Evolutionary conservation across 2,888 invertebrate species (phyloP), one percentile per base, ranked within the genome.

Genomic region (Stomorhina lunata): DNA sequence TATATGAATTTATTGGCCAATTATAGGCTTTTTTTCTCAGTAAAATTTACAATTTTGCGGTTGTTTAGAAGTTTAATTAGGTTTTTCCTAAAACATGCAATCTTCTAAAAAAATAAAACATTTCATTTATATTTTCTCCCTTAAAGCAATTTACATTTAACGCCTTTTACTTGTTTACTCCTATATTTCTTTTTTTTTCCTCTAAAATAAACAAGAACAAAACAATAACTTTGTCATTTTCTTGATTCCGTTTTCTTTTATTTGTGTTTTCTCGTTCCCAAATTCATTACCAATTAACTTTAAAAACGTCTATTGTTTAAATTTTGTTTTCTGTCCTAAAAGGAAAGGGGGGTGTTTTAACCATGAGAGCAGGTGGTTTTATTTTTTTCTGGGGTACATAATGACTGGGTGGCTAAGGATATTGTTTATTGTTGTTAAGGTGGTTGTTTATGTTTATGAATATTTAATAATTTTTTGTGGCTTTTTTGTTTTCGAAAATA

Each of bases 1-100:
- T 71, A 66, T 43, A 59, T 65, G 65, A 59, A 59, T 79, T 79
- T 79, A 63, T 71, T 79, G 57, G 34, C 57, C 78, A 57, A 66
- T 76, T 76, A 59, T 57, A 17, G 29, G 32, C 20, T 32, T 17
- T 34, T 34, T 32, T 37, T 12, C 37, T 4, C 3, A 17, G 2
- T 55, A 50, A 50, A 27, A 25, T 50, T 4, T 50, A 50, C n/a
- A 22, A 55, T 29, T 55, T 32, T 55, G 29, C 15, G 29, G 55
- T 55, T 55, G 27, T 15, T n/a, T 48, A 2, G 22, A 22, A 7
- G 2, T 48, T 48, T 48, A 48, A 48, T 48, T 22, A 20, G 45
- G 20, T 48, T 20, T 48, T 2, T 22, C 10, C 22, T 17, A 2
- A 17, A 7, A 43, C 17, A 43, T 48, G 22, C 45, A 48, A 48